Conservation (phyloP, 2,888 invertebrate genomes). For the Sympetrum striolatum region DNA sequence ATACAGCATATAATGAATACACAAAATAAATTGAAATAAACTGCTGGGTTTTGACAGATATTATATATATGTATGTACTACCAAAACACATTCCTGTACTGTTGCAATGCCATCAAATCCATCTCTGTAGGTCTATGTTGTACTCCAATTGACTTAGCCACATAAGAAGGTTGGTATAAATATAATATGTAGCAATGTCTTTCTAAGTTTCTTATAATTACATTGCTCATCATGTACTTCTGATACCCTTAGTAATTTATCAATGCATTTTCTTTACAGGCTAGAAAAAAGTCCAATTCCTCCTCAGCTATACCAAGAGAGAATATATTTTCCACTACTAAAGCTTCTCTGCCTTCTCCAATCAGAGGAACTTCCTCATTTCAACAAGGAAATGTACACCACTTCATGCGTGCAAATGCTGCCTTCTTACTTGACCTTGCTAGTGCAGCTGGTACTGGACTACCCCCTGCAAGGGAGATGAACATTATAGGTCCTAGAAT, state of each 20-base stretch:
- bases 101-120: no score
- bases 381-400: slow-evolving; percentile 58
- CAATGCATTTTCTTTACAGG: background rate
- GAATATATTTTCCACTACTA: slow-evolving; percentile 47
- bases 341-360: slow-evolving; percentile 17
- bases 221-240: background rate
- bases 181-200: no score
- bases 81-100: no score
- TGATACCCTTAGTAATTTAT: background rate
- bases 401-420: slow-evolving; percentile 91
- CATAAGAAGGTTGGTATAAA: no score
- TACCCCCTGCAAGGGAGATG: slow-evolving; percentile 48
- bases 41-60: no score
- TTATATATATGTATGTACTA: no score
- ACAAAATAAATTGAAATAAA: no score
- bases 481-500: slow-evolving; percentile 23
- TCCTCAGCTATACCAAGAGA: slow-evolving; percentile 47
- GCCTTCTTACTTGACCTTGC: slow-evolving; percentile 90
- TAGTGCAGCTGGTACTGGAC: slow-evolving; percentile 69
- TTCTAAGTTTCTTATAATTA: background rate
- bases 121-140: no score
- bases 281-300: slow-evolving; percentile 48
- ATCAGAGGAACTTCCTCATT: background rate
- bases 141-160: no score
- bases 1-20: no score